Evolutionary conservation across 1,140 invertebrate genomes (phyloP).

Genomic region (Macrobrachium nipponense): DNA sequence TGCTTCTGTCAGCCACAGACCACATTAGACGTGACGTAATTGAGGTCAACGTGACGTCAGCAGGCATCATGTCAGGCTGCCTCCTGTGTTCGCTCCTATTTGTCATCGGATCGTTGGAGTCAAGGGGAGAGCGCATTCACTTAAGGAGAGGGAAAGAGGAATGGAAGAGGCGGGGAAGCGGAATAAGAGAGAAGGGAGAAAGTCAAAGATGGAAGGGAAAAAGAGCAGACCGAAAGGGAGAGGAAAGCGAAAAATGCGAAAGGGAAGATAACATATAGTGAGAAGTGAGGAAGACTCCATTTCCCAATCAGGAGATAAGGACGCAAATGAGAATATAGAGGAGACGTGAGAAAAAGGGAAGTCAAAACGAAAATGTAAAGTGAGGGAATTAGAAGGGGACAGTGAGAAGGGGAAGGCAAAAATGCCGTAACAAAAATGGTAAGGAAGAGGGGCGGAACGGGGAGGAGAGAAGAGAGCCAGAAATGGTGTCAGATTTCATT

Average conservation of each 20-base stretch:
- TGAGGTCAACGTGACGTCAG: conserved; percentile 49
- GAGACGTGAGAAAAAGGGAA: background rate
- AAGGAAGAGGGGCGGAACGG: background rate
- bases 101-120: background rate
- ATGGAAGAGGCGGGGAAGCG: background rate
- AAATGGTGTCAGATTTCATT: background rate
- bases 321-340: background rate
- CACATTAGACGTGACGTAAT: conserved; percentile 47
- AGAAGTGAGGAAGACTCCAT: background rate
- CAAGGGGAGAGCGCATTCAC: background rate
- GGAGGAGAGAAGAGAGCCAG: background rate
- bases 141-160: background rate
- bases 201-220: background rate
- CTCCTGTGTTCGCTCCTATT: background rate
- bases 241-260: background rate
- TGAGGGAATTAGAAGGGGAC: conserved; percentile 7
- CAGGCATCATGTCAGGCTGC: conserved; percentile 12
- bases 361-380: background rate
- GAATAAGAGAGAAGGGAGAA: background rate
- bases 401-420: conserved; percentile 10
- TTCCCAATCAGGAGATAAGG: background rate
- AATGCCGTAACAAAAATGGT: background rate
- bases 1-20: conserved; percentile 12
- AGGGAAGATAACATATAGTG: background rate
- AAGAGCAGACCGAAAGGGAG: background rate